Evolutionary conservation across 2,113 vertebrate species (phyloP), one percentile per base, ranked within the genome.

Genomic region (Camelus bactrianus): DNA sequence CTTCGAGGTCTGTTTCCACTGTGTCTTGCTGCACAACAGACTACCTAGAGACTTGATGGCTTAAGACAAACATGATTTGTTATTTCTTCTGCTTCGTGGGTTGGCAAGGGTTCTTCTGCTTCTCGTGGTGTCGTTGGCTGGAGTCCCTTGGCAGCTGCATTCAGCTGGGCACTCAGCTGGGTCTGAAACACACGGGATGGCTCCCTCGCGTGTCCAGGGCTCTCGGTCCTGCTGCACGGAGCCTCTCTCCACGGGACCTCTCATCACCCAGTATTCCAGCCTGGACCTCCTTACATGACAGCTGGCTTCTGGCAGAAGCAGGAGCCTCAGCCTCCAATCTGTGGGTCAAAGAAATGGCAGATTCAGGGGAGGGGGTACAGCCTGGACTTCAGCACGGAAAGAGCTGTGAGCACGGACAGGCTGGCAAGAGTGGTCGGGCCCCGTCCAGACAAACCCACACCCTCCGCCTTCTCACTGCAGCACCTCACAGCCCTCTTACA

Each of bases 61-160:
- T 88, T 93, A 70, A 82, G 87, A 83, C 65, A 84, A 48, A 35
- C 48, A 67, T 52, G 7, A 67, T 56, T n/a, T 79, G 65, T 67
- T 35, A 80, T 93, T 82, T 56, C 32, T 56, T 65, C 2, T 48
- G 15, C 76, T 56, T 77, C 5, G 0, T 46, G 42, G 24, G 13
- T 35, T 91, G n/a, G 2, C 48, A 56, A 2, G 14, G 2, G 42
- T n/a, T 56, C 42, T 65, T 79, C 38, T 48, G 46, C 42, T 42
- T 87, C 6, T 72, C 38, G 1, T 54, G 22, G n/a, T 77, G 8
- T 77, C 42, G 8, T 77, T n/a, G 32, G 7, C 6, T 32, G 58
- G 50, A 91, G 56, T 79, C 26, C 22, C 69, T 65, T 6, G 14
- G 17, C 9, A 84, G 17, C 64, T 91, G 32, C 7, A 15, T 38